A percentile compares a stretch with the other conserved stretches of the same genome.
These are phyloP conservation scores for Argentina silus DNA, from an alignment of 2,797 vertebrate genomes.

Conservation along the genomic window DNA sequence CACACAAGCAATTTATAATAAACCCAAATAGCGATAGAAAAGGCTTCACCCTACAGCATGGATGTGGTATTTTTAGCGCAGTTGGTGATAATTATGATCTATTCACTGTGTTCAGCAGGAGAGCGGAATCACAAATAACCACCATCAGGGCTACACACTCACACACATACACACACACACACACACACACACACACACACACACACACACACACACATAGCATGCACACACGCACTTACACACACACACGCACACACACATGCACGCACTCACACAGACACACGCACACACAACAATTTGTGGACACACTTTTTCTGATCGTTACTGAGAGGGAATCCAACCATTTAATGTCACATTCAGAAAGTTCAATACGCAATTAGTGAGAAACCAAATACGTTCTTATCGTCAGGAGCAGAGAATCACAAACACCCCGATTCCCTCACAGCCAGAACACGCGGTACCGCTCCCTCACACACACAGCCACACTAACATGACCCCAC, in stretches of 20 bases:
- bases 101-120: conserved; percentile 64
- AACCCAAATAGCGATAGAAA: conserved; percentile 74
- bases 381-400: conserved; percentile 26
- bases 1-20: conserved; percentile 76
- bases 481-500: too few species aligned
- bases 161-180: conserved; percentile 8
- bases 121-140: conserved; percentile 59
- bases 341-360: conserved; percentile 14
- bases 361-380: conserved; percentile 16
- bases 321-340: neutral
- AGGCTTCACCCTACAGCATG: conserved; percentile 75
- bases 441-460: neutral
- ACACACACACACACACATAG: conserved; percentile 13
- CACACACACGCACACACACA: neutral
- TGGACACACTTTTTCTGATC: neutral
- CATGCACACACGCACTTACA: neutral
- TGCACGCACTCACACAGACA: neutral
- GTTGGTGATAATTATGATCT: conserved; percentile 76
- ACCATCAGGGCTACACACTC: conserved; percentile 52
- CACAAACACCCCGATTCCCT: too few species aligned
- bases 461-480: too few species aligned
- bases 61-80: conserved; percentile 74
- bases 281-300: neutral
- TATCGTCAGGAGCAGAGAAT: too few species aligned
- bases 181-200: conserved; percentile 16